Base-by-base conservation (phyloP, 1,140 invertebrate species). In the Coenobita brevimanus region DNA sequence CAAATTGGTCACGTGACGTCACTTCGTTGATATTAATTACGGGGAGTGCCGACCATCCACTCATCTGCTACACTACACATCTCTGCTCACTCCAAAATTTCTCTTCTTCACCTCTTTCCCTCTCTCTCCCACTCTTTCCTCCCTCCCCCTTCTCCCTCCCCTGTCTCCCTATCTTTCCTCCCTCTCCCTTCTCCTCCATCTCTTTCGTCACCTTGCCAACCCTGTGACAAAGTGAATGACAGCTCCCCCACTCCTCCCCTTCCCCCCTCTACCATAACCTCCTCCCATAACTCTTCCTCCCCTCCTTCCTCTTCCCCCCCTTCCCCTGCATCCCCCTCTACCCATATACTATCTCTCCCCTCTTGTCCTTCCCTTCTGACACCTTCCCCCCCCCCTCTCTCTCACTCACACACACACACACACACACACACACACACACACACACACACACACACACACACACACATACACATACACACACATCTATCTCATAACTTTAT, bases 271-370 rank as follows among this genome's bases (percentile, higher is more conserved):
- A 10, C 13, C 13, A 57, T n/a, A 13, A 10, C 54, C 54, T 57
- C 54, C 54, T n/a, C n/a, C n/a, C n/a, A n/a, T n/a, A n/a, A n/a
- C n/a, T n/a, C 73, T 50, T 3, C 64, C 69, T 73, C 69, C 64
- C n/a, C n/a, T 8, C 46, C 17, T 50, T 50, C 46, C 46, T 8
- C 6, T 50, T 50, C 17, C 6, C 17, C 46, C 46, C 46, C 46
- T 17, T 50, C 17, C 46, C 46, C 17, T 50, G 46, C 46, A 8
- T 17, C 46, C 17, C 46, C 46, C 46, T 50, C n/a, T n/a, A n/a
- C n/a, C n/a, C n/a, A n/a, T n/a, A n/a, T n/a, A n/a, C 6, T 50
- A 8, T 50, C 6, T 50, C 46, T 17, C 46, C 46, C 46, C 17
- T 50, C 46, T 17, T 50, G 6, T 6, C 46, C 17, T 17, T 17